Evolutionary conservation across 2,888 invertebrate genomes (phyloP).

Genomic region (Megamerina dolium): DNA sequence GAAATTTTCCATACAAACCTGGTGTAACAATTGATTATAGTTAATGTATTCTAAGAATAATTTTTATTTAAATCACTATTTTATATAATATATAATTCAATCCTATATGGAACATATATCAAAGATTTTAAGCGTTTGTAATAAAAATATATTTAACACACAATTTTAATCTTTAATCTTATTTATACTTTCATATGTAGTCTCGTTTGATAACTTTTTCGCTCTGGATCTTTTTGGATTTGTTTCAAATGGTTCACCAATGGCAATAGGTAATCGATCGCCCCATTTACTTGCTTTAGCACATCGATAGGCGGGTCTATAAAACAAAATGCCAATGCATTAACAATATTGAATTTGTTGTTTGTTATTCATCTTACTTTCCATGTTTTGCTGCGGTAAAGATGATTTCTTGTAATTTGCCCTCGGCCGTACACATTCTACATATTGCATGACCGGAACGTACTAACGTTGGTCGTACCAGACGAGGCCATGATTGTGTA

Average conservation of each 20-base stretch:
- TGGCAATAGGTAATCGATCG: constrained; percentile 66
- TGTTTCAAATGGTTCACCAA: constrained; percentile 32
- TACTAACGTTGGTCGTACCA: constrained; percentile 65
- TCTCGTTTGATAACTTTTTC: too few relatives aligned
- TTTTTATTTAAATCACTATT: too few relatives aligned
- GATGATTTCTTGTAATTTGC: constrained; percentile 68
- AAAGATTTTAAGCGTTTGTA: too few relatives aligned
- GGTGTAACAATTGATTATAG: too few relatives aligned
- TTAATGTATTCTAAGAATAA: too few relatives aligned
- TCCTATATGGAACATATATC: too few relatives aligned
- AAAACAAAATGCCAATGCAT: constrained; percentile 23
- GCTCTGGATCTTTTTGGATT: background rate
- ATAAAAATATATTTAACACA: too few relatives aligned
- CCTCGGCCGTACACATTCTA: constrained; percentile 67
- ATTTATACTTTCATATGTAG: too few relatives aligned
- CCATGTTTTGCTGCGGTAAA: constrained; percentile 71
- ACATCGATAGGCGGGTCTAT: constrained; percentile 64
- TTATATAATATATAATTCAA: too few relatives aligned
- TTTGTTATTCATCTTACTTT: constrained; percentile 52
- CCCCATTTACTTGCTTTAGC: constrained; percentile 72
- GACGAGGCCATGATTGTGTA: constrained; percentile 65
- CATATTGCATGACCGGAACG: constrained; percentile 71
- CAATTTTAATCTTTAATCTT: too few relatives aligned
- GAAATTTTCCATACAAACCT: too few relatives aligned
- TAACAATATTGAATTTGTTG: background rate